Evolutionary conservation across 2,797 vertebrate genomes (phyloP), one percentile per base, ranked within the genome.

Genomic region (Hoplostethus atlanticus): DNA sequence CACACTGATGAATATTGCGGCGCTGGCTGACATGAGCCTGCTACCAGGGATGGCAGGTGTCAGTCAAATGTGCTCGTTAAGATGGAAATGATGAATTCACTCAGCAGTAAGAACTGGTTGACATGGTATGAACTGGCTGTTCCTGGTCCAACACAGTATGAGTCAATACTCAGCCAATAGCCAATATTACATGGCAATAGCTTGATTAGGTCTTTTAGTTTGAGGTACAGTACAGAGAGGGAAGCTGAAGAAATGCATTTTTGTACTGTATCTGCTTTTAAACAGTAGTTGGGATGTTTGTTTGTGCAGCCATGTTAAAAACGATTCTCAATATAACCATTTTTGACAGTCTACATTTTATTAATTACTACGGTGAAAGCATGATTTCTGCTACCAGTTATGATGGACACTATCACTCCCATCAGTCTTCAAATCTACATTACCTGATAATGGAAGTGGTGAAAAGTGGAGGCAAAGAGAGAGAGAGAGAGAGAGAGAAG

Each of bases 41-140:
- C 50, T 38, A 71, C 68, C 64, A 3, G 46, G 55, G 64, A 44
- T 84, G 87, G 57, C 82, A 88, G 84, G 63, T 89, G 88, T 81
- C 88, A 83, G 50, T 88, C 82, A 86, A 53, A 84, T 75, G 77
- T 78, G 83, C 61, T 83, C 73, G 83, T 78, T 85, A 80, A 72
- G 53, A 80, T 64, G 60, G 68, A 75, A 79, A 68, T 78, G 58
- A 77, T 78, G 72, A 66, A 68, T 67, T 75, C 47, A 58, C 60
- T 60, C 3, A 60, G 51, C 54, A 68, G 61, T 51, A 25, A n/a
- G 68, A 52, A 9, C 50, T 30, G 54, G 77, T 75, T 77, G 62
- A 64, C 73, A 48, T 38, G 21, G 15, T 54, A 28, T 66, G 53
- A 72, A 61, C 50, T 13, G 56, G 44, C 60, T 57, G n/a, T 63